A percentile compares a stretch with the other conserved stretches of the same genome.
Evolutionary conservation across 2,797 vertebrate species (phyloP).

Genomic region (Rhyacichthys aspro): DNA sequence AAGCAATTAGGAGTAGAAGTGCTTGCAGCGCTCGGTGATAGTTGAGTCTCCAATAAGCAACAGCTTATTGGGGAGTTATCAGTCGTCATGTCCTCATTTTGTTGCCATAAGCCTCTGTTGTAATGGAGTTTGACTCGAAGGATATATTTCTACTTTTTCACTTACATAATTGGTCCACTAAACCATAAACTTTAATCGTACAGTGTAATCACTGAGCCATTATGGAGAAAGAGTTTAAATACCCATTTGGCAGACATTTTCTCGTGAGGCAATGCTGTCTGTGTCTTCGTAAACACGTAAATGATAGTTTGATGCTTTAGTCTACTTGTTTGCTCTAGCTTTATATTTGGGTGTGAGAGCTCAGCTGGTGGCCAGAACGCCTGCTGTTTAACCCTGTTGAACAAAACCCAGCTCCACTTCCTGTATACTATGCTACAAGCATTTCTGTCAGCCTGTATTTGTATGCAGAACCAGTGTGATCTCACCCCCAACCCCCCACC

Average conservation of each 20-base stretch:
- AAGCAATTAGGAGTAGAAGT: slow-evolving; percentile 39
- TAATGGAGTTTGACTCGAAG: slow-evolving; percentile 1
- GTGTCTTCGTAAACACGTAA: slow-evolving; percentile 34
- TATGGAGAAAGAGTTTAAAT: slow-evolving; percentile 7
- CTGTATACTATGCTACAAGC: slow-evolving; percentile 20
- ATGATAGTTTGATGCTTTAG: slow-evolving; percentile 34
- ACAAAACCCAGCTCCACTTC: slow-evolving; percentile 29
- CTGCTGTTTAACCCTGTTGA: slow-evolving; percentile 29
- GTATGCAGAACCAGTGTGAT: slow-evolving; percentile 33
- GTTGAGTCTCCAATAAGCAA: slow-evolving; percentile 27
- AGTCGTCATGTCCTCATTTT: not conserved
- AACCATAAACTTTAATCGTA: too few species aligned
- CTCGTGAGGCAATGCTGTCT: slow-evolving; percentile 18
- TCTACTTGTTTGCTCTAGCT: slow-evolving; percentile 28
- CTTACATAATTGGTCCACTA: too few species aligned
- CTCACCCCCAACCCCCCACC: not conserved
- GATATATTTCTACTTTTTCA: not conserved
- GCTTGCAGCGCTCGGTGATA: slow-evolving; percentile 14
- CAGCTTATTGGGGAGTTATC: slow-evolving; percentile 25
- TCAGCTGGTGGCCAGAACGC: slow-evolving; percentile 48
- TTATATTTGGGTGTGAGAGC: slow-evolving; percentile 32
- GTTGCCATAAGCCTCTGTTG: not conserved
- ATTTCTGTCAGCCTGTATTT: slow-evolving; percentile 37
- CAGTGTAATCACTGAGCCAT: not conserved
- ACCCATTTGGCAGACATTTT: slow-evolving; percentile 22